Conservation (phyloP, 2,797 vertebrate species). For the Phoxinus dragarum region DNA sequence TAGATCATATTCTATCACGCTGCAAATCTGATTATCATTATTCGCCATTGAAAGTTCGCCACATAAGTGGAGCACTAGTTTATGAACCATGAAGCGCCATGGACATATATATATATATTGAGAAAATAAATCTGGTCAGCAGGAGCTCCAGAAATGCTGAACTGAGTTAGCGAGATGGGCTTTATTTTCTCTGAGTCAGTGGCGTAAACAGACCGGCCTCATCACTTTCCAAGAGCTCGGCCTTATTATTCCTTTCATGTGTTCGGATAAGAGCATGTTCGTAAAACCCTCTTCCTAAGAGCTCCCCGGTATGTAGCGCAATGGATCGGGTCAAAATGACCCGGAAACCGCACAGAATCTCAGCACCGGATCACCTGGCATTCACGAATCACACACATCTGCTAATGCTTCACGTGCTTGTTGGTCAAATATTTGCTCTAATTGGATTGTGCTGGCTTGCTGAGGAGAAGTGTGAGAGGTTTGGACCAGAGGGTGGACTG, state of each 20-base stretch:
- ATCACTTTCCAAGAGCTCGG: slow-evolving; percentile 22
- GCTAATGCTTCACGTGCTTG: background rate
- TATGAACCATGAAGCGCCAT: background rate
- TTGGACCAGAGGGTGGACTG: background rate
- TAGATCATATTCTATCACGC: background rate
- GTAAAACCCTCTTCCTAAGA: background rate
- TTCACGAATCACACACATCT: background rate
- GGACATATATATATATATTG: background rate
- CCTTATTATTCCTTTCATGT: slow-evolving; percentile 8
- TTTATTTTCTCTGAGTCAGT: slow-evolving; percentile 26
- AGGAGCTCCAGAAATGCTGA: background rate
- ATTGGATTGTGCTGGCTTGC: background rate
- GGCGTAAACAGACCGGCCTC: slow-evolving; percentile 6
- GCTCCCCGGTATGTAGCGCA: background rate
- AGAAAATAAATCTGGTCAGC: background rate
- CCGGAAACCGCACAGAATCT: background rate
- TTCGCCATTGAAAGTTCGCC: background rate
- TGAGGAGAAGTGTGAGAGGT: no score
- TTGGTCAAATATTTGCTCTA: background rate
- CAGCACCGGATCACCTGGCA: background rate
- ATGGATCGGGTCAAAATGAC: background rate
- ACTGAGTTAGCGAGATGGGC: background rate
- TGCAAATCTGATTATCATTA: background rate
- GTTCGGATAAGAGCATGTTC: slow-evolving; percentile 4
- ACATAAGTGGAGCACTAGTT: background rate